phyloP scores from a whole-genome alignment of 2,888 invertebrate genomes.

The Trachelus iudaicus region DNA sequence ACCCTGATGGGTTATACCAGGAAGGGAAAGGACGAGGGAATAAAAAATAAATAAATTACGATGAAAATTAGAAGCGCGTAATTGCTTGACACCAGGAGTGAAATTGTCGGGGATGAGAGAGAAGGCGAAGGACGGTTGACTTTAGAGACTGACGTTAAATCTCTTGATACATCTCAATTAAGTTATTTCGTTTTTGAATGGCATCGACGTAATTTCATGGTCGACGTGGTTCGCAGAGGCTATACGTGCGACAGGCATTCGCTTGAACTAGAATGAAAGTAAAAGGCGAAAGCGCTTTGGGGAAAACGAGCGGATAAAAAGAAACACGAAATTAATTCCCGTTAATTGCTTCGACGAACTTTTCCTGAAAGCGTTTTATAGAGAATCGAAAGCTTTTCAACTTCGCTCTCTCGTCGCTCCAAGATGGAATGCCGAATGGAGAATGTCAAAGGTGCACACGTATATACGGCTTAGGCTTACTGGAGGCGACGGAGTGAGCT shows the following conservation, averaged over 20 bases:
- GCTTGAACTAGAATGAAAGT: neutral
- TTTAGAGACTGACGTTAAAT: neutral
- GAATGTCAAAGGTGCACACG: neutral
- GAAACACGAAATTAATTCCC: constrained; percentile 34
- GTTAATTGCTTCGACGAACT: constrained; percentile 53
- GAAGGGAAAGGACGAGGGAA: constrained; percentile 24
- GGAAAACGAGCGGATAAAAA: neutral
- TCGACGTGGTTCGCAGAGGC: neutral
- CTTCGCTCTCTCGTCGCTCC: constrained; percentile 31
- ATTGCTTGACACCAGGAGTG: constrained; percentile 11
- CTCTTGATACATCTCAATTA: neutral
- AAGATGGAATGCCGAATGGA: constrained; percentile 31
- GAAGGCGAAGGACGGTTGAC: neutral
- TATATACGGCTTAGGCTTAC: neutral
- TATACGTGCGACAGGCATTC: neutral
- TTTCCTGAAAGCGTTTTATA: constrained; percentile 47
- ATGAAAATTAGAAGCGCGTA: constrained; percentile 29
- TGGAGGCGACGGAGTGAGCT: constrained; percentile 36
- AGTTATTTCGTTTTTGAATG: neutral
- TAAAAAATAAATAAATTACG: constrained; percentile 35
- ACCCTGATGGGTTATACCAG: constrained; percentile 8
- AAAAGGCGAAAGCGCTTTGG: neutral
- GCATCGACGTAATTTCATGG: neutral
- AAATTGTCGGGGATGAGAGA: neutral
- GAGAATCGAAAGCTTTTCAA: constrained; percentile 47